These are phyloP conservation scores for Stenolophus ochropezus DNA, from an alignment of 2,888 invertebrate species.

Conservation along the genomic window DNA sequence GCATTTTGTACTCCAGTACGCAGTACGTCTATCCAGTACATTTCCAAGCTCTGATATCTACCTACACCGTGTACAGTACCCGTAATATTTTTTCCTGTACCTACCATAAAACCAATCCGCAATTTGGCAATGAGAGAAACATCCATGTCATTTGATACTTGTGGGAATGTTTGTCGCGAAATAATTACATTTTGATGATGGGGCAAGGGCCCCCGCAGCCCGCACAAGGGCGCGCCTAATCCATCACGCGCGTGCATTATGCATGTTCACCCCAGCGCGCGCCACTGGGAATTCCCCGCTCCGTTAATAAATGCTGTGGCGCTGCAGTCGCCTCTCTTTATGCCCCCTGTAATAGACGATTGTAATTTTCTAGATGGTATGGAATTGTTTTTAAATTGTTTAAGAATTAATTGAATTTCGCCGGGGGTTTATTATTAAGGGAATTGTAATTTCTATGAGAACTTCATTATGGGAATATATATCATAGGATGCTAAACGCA, in stretches of 20 bases:
- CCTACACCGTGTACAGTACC: no score
- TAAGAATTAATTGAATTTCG: constrained; percentile 37
- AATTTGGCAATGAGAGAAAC: not conserved
- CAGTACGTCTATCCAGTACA: no score
- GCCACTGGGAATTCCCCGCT: constrained; percentile 38
- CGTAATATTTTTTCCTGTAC: no score
- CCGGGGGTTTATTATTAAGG: constrained; percentile 3
- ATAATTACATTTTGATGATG: constrained; percentile 59
- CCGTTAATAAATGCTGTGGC: constrained; percentile 40
- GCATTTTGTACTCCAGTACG: no score
- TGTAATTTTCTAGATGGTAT: constrained; percentile 40
- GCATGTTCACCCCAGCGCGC: constrained; percentile 48
- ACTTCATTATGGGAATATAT: not conserved
- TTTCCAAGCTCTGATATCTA: no score
- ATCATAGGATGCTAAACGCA: not conserved
- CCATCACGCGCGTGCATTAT: constrained; percentile 58
- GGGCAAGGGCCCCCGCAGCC: not conserved
- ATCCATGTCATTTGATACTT: constrained; percentile 54
- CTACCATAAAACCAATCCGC: not conserved
- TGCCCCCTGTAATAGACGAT: constrained; percentile 8
- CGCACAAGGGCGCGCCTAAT: constrained; percentile 40
- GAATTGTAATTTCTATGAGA: not conserved
- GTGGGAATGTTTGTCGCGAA: constrained; percentile 55
- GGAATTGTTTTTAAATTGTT: constrained; percentile 43
- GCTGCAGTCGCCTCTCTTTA: constrained; percentile 2